Percentiles rank a stretch among this genome's conserved stretches.
phyloP scores from a whole-genome alignment of 2,888 invertebrate species.

The Orchesella flavescens region DNA sequence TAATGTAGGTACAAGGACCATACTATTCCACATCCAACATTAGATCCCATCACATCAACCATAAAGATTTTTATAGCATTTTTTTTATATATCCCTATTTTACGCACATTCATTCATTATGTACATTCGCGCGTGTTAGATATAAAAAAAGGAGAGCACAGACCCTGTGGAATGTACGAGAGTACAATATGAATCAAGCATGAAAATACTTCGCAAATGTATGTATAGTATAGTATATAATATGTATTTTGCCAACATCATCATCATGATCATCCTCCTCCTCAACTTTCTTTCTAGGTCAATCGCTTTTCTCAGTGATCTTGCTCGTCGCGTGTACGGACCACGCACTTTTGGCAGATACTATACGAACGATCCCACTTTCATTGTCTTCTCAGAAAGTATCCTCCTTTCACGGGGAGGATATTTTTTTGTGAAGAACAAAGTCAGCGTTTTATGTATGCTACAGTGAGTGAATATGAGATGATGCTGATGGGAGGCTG shows the following conservation, averaged over 20 bases:
- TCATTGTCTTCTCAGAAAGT: neutral
- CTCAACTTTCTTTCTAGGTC: conserved; percentile 59
- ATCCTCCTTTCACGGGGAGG: conserved; percentile 3
- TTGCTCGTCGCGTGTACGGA: conserved; percentile 58
- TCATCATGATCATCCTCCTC: neutral
- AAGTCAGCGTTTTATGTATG: too few species aligned
- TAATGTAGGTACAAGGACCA: conserved; percentile 34
- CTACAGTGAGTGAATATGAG: neutral
- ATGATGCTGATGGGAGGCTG: neutral
- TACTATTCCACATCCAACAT: conserved; percentile 3
- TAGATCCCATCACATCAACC: too few species aligned
- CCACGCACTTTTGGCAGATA: conserved; percentile 8
- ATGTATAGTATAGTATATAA: neutral
- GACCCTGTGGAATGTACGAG: too few species aligned
- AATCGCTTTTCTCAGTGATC: conserved; percentile 65
- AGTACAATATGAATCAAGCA: neutral
- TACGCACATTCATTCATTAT: neutral
- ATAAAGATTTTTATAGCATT: neutral
- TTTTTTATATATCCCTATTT: neutral
- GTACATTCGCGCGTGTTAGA: neutral
- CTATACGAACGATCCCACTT: neutral
- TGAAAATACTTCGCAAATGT: neutral
- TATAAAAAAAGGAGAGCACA: conserved; percentile 37
- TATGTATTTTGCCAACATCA: neutral
- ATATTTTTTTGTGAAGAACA: too few species aligned